A percentile compares a stretch with the other conserved stretches of the same genome.
phyloP scores from a whole-genome alignment of 2,113 vertebrate species.

The Notarius lentiginosus region DNA sequence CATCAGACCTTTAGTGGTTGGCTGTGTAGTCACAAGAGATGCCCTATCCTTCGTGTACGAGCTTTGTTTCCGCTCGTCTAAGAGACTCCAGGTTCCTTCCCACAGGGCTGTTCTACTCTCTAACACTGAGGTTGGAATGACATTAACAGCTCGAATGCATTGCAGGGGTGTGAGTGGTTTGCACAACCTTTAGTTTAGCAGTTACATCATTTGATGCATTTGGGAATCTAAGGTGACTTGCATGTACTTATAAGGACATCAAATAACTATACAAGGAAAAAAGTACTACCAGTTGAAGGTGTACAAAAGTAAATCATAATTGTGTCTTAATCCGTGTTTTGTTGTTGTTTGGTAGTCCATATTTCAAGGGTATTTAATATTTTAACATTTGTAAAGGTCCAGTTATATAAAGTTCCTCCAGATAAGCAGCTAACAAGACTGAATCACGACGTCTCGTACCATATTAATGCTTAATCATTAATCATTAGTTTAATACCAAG shows the following conservation, averaged over 20 bases:
- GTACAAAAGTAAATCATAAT: not conserved
- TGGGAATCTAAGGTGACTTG: not conserved
- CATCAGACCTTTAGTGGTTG: not conserved
- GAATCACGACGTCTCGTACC: not conserved
- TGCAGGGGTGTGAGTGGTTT: slow-evolving; percentile 9
- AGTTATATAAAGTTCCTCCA: not conserved
- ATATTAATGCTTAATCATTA: not conserved
- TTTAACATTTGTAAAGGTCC: not conserved
- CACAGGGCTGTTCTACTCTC: slow-evolving; percentile 2
- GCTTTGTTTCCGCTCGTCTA: not conserved
- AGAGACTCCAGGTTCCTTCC: slow-evolving; percentile 7
- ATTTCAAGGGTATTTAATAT: not conserved
- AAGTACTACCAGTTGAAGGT: not conserved
- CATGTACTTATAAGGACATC: not conserved
- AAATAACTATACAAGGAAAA: not conserved
- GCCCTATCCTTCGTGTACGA: not conserved
- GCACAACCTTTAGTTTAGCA: not conserved
- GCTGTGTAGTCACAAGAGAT: slow-evolving; percentile 1
- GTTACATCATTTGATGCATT: not conserved
- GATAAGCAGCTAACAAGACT: not conserved
- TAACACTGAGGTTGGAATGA: slow-evolving; percentile 2
- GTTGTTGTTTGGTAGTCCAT: not conserved
- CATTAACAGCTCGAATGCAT: not conserved
- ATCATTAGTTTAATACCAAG: not conserved
- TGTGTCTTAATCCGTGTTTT: not conserved